Evolutionary conservation across 1,140 invertebrate genomes (phyloP).

Genomic region (Panulirus ornatus): DNA sequence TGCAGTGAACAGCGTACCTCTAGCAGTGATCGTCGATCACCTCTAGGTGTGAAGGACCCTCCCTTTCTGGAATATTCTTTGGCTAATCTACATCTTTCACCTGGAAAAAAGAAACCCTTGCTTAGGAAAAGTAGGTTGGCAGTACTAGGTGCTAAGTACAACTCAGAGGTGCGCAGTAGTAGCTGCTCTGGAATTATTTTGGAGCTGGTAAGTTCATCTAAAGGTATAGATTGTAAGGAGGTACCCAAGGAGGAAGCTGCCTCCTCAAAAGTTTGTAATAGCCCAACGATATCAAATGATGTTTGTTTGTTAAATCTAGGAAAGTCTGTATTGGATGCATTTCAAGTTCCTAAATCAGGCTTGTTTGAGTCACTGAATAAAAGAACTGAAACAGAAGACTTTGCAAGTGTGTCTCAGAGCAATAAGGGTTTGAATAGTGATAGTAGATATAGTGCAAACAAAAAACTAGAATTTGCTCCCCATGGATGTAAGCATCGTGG

Average conservation of each 20-base stretch:
- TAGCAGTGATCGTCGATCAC: not conserved
- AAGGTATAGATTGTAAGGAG: slow-evolving; percentile 32
- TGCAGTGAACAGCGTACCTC: not conserved
- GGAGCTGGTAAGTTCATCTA: slow-evolving; percentile 32
- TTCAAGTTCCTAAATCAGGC: slow-evolving; percentile 58
- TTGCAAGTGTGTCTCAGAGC: slow-evolving; percentile 53
- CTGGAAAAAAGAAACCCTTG: slow-evolving; percentile 67
- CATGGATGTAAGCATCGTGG: slow-evolving; percentile 61
- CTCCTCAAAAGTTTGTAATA: not conserved
- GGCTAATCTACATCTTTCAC: slow-evolving; percentile 67
- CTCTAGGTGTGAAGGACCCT: not conserved
- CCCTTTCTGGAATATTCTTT: slow-evolving; percentile 56
- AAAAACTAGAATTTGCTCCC: slow-evolving; percentile 66
- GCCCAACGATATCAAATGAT: slow-evolving; percentile 30
- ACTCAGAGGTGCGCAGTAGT: slow-evolving; percentile 52
- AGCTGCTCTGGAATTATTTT: slow-evolving; percentile 23
- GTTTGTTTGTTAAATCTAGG: slow-evolving; percentile 19
- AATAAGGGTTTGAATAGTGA: not conserved
- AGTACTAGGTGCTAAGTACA: slow-evolving; percentile 58
- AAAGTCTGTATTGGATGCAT: slow-evolving; percentile 16
- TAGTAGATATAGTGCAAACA: slow-evolving; percentile 1
- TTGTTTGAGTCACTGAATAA: slow-evolving; percentile 53
- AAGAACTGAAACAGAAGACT: slow-evolving; percentile 39
- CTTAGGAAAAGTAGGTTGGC: slow-evolving; percentile 65
- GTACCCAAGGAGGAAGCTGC: not conserved